Evolutionary conservation across 2,888 invertebrate species (phyloP).

Genomic region (Campoplex nolae): DNA sequence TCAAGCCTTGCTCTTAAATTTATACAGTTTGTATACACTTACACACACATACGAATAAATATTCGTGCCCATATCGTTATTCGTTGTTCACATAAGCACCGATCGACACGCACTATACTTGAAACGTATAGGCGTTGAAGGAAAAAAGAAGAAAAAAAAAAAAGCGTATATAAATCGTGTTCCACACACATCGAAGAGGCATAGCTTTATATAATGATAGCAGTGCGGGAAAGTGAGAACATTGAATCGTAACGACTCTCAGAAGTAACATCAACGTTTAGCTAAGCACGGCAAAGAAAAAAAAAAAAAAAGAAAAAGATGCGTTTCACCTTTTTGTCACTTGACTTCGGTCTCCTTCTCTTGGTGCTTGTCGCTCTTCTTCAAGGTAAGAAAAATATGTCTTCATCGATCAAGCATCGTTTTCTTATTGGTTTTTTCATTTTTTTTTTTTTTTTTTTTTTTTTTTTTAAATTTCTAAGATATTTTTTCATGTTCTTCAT

Average conservation of each 20-base stretch:
- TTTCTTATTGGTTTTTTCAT: background rate
- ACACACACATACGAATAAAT: conserved; percentile 10
- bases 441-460: background rate
- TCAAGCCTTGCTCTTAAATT: conserved; percentile 28
- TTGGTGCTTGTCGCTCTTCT: conserved; percentile 69
- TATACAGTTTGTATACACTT: conserved; percentile 1
- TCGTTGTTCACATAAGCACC: conserved; percentile 37
- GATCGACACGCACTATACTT: conserved; percentile 52
- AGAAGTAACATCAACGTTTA: conserved; percentile 70
- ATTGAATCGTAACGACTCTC: conserved; percentile 79
- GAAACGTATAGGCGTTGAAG: conserved; percentile 7
- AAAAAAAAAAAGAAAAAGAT: conserved; percentile 49
- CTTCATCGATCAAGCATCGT: background rate
- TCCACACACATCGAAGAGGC: conserved; percentile 55
- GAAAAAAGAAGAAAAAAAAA: background rate
- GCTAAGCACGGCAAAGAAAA: background rate
- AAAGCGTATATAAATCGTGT: background rate
- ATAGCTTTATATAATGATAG: conserved; percentile 79
- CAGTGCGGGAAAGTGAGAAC: conserved; percentile 76
- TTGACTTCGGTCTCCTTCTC: conserved; percentile 65
- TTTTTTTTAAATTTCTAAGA: background rate
- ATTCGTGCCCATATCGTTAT: conserved; percentile 19
- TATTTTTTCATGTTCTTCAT: background rate
- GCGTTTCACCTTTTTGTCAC: conserved; percentile 69
- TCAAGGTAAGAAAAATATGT: conserved; percentile 70